Evolutionary conservation across 2,888 invertebrate species (phyloP).

Genomic region (Masnerella sp.): DNA sequence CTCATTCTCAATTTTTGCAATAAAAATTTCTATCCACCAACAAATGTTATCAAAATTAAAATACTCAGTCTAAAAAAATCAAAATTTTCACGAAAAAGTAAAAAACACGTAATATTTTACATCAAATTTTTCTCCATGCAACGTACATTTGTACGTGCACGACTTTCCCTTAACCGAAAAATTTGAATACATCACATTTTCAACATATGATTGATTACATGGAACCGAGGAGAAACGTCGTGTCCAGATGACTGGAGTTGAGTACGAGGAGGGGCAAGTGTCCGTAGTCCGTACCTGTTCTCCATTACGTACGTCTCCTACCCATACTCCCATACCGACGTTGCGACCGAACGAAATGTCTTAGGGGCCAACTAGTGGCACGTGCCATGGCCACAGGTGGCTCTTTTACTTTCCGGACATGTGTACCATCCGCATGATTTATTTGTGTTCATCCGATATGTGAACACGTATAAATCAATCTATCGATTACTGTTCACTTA

Average conservation of each 20-base stretch:
- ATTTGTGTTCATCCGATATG: conserved; percentile 16
- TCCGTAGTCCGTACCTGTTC: conserved; percentile 67
- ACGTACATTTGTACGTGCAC: too few species aligned
- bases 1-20: too few species aligned
- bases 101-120: too few species aligned
- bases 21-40: too few species aligned
- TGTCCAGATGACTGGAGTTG: conserved; percentile 55
- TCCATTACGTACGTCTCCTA: conserved; percentile 63
- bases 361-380: conserved; percentile 71
- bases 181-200: not conserved
- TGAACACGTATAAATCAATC: conserved; percentile 8
- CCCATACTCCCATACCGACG: conserved; percentile 58
- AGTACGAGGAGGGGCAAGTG: conserved; percentile 52
- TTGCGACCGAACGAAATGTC: conserved; percentile 66
- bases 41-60: too few species aligned
- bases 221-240: conserved; percentile 28
- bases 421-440: conserved; percentile 44
- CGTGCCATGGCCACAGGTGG: conserved; percentile 73
- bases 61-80: too few species aligned
- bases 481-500: conserved; percentile 6
- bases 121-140: too few species aligned
- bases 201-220: conserved; percentile 2
- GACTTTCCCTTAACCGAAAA: too few species aligned
- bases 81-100: too few species aligned
- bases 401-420: conserved; percentile 60